Conservation (phyloP, 1,140 invertebrate species). For the Tribolium madens region DNA sequence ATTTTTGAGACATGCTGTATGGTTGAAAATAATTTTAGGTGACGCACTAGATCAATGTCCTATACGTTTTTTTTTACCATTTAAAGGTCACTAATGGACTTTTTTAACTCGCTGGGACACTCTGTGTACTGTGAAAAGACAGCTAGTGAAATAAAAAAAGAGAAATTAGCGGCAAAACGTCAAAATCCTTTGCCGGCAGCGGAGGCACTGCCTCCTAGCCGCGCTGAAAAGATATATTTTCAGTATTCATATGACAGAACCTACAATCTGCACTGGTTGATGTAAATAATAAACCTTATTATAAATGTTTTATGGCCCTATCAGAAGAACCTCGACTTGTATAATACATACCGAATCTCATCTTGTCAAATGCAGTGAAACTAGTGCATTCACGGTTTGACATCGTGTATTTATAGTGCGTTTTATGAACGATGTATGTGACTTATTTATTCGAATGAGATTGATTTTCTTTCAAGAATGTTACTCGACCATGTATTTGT, state of each 20-base stretch:
- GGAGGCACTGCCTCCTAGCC: no score
- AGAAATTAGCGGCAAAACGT: conserved; percentile 39
- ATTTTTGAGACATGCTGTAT: no score
- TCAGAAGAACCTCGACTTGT: conserved; percentile 41
- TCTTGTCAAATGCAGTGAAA: conserved; percentile 53
- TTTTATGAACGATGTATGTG: conserved; percentile 55
- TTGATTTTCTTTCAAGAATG: conserved; percentile 58
- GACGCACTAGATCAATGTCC: no score
- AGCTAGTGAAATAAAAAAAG: neutral
- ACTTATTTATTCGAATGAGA: conserved; percentile 59
- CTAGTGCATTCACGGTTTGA: conserved; percentile 54
- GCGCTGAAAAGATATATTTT: conserved; percentile 47
- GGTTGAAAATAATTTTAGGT: no score
- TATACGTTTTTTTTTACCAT: no score
- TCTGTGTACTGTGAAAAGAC: no score
- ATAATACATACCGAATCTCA: conserved; percentile 50
- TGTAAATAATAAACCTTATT: conserved; percentile 54
- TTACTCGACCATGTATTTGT: conserved; percentile 46
- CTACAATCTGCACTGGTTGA: conserved; percentile 48
- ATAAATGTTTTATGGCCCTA: conserved; percentile 53
- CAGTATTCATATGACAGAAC: conserved; percentile 37
- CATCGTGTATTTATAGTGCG: conserved; percentile 57
- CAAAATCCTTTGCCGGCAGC: no score
- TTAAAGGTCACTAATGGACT: no score
- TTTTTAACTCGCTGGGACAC: no score